These are phyloP conservation scores for Andrena marginata DNA, from an alignment of 2,888 invertebrate species.

Conservation along the genomic window DNA sequence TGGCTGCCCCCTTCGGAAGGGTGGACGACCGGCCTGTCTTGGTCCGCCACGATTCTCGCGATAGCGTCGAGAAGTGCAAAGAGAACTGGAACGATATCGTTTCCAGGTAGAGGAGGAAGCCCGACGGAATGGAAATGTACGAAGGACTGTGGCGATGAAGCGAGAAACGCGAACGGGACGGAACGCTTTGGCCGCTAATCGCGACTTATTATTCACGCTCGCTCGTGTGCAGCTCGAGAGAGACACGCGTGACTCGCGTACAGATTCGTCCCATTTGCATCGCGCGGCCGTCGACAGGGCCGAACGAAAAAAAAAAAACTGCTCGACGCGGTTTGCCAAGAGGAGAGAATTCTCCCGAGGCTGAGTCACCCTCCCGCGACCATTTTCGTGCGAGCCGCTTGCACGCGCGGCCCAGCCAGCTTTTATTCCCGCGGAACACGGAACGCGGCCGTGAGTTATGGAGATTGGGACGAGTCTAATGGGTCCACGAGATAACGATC, in stretches of 20 bases:
- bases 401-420: slow-evolving; percentile 24
- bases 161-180: slow-evolving; percentile 25
- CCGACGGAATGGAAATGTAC: not conserved
- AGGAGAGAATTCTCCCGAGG: slow-evolving; percentile 58
- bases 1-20: not conserved
- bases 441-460: slow-evolving; percentile 51
- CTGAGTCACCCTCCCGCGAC: slow-evolving; percentile 53
- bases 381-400: slow-evolving; percentile 56
- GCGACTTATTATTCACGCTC: slow-evolving; percentile 61
- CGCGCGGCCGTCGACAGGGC: slow-evolving; percentile 30
- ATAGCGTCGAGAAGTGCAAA: not conserved
- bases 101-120: not conserved
- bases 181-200: slow-evolving; percentile 36
- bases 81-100: not conserved
- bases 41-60: not conserved
- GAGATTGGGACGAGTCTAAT: slow-evolving; percentile 27
- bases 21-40: not conserved
- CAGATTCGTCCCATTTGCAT: slow-evolving; percentile 59
- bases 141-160: not conserved
- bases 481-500: slow-evolving; percentile 1
- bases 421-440: slow-evolving; percentile 59
- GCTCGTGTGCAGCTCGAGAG: slow-evolving; percentile 53
- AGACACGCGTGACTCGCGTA: slow-evolving; percentile 61
- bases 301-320: slow-evolving; percentile 58
- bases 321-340: slow-evolving; percentile 48